Conservation (phyloP, 2,888 invertebrate species). For the Vesta saturnalis region DNA sequence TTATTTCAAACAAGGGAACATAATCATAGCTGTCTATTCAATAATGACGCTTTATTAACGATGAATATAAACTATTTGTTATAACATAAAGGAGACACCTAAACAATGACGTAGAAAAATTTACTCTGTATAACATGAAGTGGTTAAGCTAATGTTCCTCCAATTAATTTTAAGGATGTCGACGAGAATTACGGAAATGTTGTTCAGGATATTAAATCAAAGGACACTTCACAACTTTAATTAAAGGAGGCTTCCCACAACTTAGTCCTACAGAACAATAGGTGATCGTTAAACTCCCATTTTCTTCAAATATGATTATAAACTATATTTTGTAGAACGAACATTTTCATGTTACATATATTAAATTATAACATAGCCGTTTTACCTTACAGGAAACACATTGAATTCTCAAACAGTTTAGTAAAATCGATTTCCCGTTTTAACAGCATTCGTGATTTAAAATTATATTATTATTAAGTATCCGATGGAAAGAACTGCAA, state of each 20-base stretch:
- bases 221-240: constrained; percentile 13
- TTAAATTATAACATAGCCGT: too few relatives aligned
- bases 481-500: too few relatives aligned
- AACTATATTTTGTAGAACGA: neutral
- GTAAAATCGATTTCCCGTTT: neutral
- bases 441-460: neutral
- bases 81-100: neutral
- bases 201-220: constrained; percentile 15
- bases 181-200: constrained; percentile 15
- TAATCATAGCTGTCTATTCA: constrained; percentile 4
- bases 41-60: constrained; percentile 4
- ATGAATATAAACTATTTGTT: constrained; percentile 6
- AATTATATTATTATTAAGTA: too few relatives aligned
- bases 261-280: constrained; percentile 8
- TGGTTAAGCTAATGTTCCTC: constrained; percentile 12
- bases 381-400: too few relatives aligned
- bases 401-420: too few relatives aligned
- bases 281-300: constrained; percentile 6
- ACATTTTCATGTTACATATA: neutral
- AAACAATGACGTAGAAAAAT: constrained; percentile 12
- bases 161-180: constrained; percentile 14
- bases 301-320: neutral
- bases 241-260: constrained; percentile 12
- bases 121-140: constrained; percentile 1
- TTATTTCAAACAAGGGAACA: neutral